Evolutionary conservation across 2,113 vertebrate genomes (phyloP).

Genomic region (Miniopterus natalensis): DNA sequence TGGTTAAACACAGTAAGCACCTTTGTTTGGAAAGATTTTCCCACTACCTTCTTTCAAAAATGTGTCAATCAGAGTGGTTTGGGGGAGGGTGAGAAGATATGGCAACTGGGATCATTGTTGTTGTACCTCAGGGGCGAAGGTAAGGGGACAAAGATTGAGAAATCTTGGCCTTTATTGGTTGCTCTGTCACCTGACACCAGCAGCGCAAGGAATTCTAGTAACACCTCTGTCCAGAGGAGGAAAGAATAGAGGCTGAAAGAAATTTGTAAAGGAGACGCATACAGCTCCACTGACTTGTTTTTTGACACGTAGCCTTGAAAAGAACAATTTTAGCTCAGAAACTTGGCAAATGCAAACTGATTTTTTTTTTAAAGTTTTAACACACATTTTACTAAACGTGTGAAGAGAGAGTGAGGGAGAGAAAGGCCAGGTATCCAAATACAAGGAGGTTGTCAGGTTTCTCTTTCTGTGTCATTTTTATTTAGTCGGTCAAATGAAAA

Average conservation of each 20-base stretch:
- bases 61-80: constrained; percentile 64
- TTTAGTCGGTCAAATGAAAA: constrained; percentile 80
- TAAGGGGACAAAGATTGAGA: constrained; percentile 5
- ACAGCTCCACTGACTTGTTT: constrained; percentile 58
- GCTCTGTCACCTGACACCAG: constrained; percentile 59
- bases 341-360: constrained; percentile 65
- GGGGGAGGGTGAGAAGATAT: not conserved
- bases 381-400: constrained; percentile 63
- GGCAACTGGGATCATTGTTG: not conserved
- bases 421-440: constrained; percentile 77
- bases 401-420: constrained; percentile 38
- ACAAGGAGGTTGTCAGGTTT: constrained; percentile 73
- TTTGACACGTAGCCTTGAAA: constrained; percentile 77
- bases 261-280: constrained; percentile 65
- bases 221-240: constrained; percentile 27
- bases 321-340: constrained; percentile 81
- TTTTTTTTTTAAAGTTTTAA: constrained; percentile 76
- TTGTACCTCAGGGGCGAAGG: not conserved
- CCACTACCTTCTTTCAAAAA: constrained; percentile 75
- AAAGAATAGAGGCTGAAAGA: constrained; percentile 59
- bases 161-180: not conserved
- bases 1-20: constrained; percentile 59
- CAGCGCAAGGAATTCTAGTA: not conserved
- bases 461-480: constrained; percentile 75
- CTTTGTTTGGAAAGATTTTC: constrained; percentile 70